These are phyloP conservation scores for Megaptera novaeangliae DNA, from an alignment of 2,113 vertebrate genomes.

Conservation along the genomic window DNA sequence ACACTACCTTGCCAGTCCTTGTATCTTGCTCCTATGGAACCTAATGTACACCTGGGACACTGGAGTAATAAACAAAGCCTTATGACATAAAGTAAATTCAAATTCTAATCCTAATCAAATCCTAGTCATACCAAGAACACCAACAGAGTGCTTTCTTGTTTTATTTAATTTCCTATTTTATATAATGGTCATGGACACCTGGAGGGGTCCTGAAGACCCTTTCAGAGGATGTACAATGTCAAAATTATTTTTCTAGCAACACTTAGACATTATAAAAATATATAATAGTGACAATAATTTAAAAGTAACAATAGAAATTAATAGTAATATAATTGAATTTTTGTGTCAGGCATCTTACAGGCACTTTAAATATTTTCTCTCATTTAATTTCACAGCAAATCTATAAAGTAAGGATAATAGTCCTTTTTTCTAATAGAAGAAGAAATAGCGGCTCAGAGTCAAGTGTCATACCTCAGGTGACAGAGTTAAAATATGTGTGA, in stretches of 20 bases:
- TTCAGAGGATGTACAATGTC: neutral
- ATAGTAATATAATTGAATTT: neutral
- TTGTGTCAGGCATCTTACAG: neutral
- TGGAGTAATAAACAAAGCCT: neutral
- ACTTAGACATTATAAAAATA: neutral
- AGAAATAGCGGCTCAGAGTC: neutral
- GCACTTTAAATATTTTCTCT: neutral
- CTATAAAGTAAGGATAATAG: neutral
- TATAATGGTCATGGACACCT: neutral
- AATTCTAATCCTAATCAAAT: neutral
- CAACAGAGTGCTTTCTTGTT: neutral
- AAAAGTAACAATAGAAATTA: neutral
- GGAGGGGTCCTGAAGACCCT: neutral
- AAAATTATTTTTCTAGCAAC: neutral
- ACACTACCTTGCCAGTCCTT: neutral
- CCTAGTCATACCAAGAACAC: neutral
- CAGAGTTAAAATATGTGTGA: neutral
- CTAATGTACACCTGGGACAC: neutral
- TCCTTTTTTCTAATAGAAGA: neutral
- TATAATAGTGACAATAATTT: neutral
- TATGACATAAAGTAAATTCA: neutral
- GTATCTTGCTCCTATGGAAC: neutral
- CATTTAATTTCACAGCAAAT: neutral
- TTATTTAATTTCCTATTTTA: neutral
- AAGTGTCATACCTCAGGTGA: neutral